Conservation (phyloP, 2,113 vertebrate genomes). For the Cynoglossus semilaevis region DNA sequence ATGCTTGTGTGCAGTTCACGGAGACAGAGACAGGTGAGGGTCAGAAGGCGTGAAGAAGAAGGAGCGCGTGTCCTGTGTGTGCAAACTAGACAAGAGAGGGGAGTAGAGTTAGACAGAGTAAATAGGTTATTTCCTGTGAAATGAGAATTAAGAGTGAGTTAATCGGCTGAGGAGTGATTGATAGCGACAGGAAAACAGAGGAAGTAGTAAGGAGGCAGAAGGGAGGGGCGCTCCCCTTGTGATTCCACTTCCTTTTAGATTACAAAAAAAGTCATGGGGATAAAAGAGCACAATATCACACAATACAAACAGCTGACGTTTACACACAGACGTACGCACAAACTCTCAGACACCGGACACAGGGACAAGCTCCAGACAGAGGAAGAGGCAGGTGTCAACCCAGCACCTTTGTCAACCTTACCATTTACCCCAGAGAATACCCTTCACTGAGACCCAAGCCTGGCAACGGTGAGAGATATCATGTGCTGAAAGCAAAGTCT, state of each 20-base stretch:
- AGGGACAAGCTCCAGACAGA: conserved; percentile 48
- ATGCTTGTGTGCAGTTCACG: conserved; percentile 46
- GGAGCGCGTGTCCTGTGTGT: conserved; percentile 58
- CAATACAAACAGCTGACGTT: conserved; percentile 39
- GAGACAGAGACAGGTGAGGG: conserved; percentile 43
- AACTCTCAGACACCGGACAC: conserved; percentile 40
- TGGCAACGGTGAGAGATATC: conserved; percentile 40
- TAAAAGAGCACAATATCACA: conserved; percentile 54
- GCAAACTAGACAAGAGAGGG: conserved; percentile 54
- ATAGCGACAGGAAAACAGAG: conserved; percentile 49
- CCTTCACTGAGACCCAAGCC: conserved; percentile 68
- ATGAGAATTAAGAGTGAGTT: conserved; percentile 79
- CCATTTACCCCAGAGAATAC: conserved; percentile 68
- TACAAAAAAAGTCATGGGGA: conserved; percentile 62
- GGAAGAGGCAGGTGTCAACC: conserved; percentile 60
- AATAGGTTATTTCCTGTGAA: conserved; percentile 80
- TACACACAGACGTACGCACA: conserved; percentile 49
- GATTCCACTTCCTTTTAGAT: conserved; percentile 66
- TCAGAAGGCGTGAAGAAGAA: conserved; percentile 35
- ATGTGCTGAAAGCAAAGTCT: conserved; percentile 45
- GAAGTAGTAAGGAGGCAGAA: conserved; percentile 35
- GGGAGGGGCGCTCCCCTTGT: conserved; percentile 55
- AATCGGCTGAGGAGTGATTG: conserved; percentile 69
- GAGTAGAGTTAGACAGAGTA: conserved; percentile 59
- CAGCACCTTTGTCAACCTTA: conserved; percentile 64